A percentile compares a stretch with the other conserved stretches of the same genome.
Evolutionary conservation across 1,140 invertebrate species (phyloP).

Genomic region (Phymastichus coffea): DNA sequence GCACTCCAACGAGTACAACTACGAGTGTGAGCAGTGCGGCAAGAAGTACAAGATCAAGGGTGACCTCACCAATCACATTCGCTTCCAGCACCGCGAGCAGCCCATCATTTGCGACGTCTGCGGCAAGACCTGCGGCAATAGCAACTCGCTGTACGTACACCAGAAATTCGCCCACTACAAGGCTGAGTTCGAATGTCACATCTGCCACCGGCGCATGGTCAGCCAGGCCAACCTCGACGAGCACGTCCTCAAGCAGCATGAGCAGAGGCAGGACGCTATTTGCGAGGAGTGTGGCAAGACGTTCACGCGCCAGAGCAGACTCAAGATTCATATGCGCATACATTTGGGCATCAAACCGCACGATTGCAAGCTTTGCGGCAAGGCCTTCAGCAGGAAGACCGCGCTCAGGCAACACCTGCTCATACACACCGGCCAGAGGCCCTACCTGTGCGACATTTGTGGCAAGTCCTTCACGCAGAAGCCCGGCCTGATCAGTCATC

Average conservation of each 20-base stretch:
- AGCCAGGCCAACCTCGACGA: conserved; percentile 53
- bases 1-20: conserved; percentile 53
- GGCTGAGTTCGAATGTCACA: conserved; percentile 50
- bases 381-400: conserved; percentile 55
- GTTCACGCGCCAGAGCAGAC: conserved; percentile 59
- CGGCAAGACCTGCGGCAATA: conserved; percentile 59
- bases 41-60: conserved; percentile 60
- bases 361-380: conserved; percentile 64
- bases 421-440: conserved; percentile 80
- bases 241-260: conserved; percentile 56
- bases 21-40: conserved; percentile 58
- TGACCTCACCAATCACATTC: conserved; percentile 66
- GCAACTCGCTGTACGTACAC: conserved; percentile 53
- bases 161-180: conserved; percentile 56
- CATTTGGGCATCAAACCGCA: conserved; percentile 65
- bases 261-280: conserved; percentile 49
- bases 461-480: conserved; percentile 73
- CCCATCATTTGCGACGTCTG: conserved; percentile 70
- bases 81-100: conserved; percentile 64
- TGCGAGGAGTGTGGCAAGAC: conserved; percentile 64
- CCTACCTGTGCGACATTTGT: conserved; percentile 81
- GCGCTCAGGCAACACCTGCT: conserved; percentile 66
- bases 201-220: conserved; percentile 54
- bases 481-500: conserved; percentile 65
- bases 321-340: conserved; percentile 63